Evolutionary conservation across 2,113 vertebrate species (phyloP), one percentile per base, ranked within the genome.

Genomic region (Nipponia nippon): DNA sequence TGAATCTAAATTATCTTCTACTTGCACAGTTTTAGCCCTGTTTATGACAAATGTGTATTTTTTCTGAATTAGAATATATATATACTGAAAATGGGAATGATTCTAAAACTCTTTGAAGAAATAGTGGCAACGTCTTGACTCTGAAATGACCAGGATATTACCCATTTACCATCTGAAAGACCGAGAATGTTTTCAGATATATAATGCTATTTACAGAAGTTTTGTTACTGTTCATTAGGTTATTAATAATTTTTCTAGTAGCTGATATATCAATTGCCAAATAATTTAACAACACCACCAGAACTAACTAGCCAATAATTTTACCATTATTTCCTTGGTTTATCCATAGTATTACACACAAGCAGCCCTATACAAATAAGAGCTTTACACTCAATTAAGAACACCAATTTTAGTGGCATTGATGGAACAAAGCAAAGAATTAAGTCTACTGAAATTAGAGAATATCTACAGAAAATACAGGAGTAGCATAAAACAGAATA

Each of bases 351-450:
- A 44, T 50, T 38, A 67, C 10, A 32, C 11, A 7, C 12, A 58
- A 46, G 4, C 21, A 17, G 7, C 16, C 32, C 27, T 44, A 23
- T 0, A 20, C 15, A 69, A 8, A 1, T 3, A 47, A 65, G 6
- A 5, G 13, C 8, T 56, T 52, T 22, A 52, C 7, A 20, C 16
- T 34, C 44, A 11, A 0, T 52, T n/a, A 56, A 72, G 6, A 76
- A 32, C 7, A 77, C 3, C 4, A 21, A 6, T 59, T 83, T 61
- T 26, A 69, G 23, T 40, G 30, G 36, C 12, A 72, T 1, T 42
- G 26, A 38, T 18, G 16, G 44, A 90, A 55, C 6, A 34, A 53
- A 63, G 11, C 11, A 34, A 85, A 61, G 21, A 83, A 58, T 55
- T 63, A 67, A 19, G 14, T 11, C 36, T 26, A 65, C 6, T 52